phyloP scores from a whole-genome alignment of 2,888 invertebrate genomes.

The Nemotelus nigrinus region DNA sequence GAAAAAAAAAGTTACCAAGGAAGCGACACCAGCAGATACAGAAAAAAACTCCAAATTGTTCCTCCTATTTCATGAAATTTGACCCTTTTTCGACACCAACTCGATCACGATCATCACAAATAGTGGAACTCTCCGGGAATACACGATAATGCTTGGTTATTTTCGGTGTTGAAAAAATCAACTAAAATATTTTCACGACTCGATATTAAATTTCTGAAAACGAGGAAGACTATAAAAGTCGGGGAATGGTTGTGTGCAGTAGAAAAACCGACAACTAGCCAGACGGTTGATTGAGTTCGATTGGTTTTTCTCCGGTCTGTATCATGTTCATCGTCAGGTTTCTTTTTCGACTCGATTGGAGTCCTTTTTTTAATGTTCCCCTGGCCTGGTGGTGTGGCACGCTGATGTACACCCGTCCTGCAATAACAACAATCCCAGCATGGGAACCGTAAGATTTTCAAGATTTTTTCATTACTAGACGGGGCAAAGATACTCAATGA shows the following conservation, averaged over 20 bases:
- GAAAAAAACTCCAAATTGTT: neutral
- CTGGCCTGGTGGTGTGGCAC: neutral
- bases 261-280: constrained; percentile 7
- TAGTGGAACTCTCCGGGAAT: neutral
- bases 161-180: constrained; percentile 12
- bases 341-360: constrained; percentile 6
- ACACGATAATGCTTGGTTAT: neutral
- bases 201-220: constrained; percentile 36
- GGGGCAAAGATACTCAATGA: neutral
- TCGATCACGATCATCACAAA: constrained; percentile 3
- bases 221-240: constrained; percentile 37
- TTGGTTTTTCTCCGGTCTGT: constrained; percentile 1
- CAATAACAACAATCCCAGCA: constrained; percentile 18
- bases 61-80: constrained; percentile 12
- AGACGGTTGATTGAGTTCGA: neutral
- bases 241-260: neutral
- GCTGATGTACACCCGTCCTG: constrained; percentile 1
- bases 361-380: neutral
- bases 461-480: constrained; percentile 5
- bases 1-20: no score
- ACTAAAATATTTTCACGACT: constrained; percentile 29
- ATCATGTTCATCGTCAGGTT: neutral
- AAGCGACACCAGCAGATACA: neutral
- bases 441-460: constrained; percentile 11
- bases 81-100: constrained; percentile 19